Base-by-base conservation (phyloP, 2,797 vertebrate genomes). In the Allobates femoralis region DNA sequence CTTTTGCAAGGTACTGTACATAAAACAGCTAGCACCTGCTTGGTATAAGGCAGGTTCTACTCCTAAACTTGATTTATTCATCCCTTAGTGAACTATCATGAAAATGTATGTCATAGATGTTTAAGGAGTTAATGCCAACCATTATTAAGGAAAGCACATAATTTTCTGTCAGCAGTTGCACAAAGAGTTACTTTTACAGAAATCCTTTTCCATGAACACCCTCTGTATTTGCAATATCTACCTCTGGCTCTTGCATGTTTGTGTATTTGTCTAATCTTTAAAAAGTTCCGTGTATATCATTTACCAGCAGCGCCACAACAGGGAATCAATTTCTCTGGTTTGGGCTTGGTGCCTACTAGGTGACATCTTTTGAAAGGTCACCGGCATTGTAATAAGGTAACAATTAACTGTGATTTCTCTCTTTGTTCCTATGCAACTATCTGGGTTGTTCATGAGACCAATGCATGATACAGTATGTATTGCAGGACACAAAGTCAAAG, bases 211-310 rank as follows among this genome's bases (percentile, higher is more conserved):
- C 34, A 46, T 19, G 12, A 67, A 79, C 34, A 69, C 74, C n/a
- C 14, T 55, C 34, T 79, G 5, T 12, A 41, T 34, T 81, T 74
- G 26, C 41, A 62, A 81, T 74, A 10, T 41, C 8, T 41, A 74
- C n/a, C 69, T 66, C 3, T 56, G n/a, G 51, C n/a, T 50, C 34
- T 79, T 34, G 55, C 19, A 8, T 88, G 77, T 77, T 85, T 88
- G 69, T 85, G 50, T 88, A 81, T 85, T 77, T 85, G 83, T 74
- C 64, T 88, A 88, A 88, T 85, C 69, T 85, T 88, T 88, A 77
- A 55, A 86, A 81, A 77, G 86, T 32, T 73, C 53, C 11, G 32
- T 81, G 86, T 88, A 73, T 81, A 85, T 85, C 69, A 85, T 88
- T 88, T 85, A 88, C 83, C 78, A 88, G 81, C 50, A 88, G 34